These are phyloP conservation scores for Nyctereutes procyonoides DNA, from an alignment of 2,113 vertebrate species.

Conservation along the genomic window DNA sequence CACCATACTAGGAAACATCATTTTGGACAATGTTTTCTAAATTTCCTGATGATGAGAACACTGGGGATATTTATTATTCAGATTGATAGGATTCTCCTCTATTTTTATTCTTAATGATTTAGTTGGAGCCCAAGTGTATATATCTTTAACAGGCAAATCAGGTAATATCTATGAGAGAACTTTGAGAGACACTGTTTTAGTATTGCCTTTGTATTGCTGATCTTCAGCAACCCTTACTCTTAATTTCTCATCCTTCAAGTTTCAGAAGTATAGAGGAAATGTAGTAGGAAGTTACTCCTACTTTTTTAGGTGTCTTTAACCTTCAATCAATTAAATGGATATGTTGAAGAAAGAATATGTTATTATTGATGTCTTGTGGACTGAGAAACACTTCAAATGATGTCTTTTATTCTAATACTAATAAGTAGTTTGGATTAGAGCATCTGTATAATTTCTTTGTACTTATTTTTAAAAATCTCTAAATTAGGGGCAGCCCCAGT, in stretches of 20 bases:
- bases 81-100: not conserved
- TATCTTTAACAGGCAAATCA: not conserved
- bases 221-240: not conserved
- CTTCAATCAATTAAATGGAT: not conserved
- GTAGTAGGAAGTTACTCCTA: not conserved
- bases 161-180: not conserved
- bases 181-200: not conserved
- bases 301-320: not conserved
- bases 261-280: not conserved
- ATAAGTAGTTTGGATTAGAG: not conserved
- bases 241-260: not conserved
- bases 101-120: not conserved
- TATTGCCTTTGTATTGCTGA: not conserved
- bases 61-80: not conserved
- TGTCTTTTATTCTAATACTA: not conserved
- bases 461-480: not conserved
- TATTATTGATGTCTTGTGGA: not conserved
- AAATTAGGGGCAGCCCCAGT: not conserved
- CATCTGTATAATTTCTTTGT: not conserved
- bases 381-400: not conserved
- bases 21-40: not conserved
- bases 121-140: not conserved
- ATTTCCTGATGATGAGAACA: not conserved
- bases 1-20: not conserved
- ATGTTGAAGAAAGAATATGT: not conserved